Base-by-base conservation (phyloP, 1,140 invertebrate genomes). In the Micrasema minimum region DNA sequence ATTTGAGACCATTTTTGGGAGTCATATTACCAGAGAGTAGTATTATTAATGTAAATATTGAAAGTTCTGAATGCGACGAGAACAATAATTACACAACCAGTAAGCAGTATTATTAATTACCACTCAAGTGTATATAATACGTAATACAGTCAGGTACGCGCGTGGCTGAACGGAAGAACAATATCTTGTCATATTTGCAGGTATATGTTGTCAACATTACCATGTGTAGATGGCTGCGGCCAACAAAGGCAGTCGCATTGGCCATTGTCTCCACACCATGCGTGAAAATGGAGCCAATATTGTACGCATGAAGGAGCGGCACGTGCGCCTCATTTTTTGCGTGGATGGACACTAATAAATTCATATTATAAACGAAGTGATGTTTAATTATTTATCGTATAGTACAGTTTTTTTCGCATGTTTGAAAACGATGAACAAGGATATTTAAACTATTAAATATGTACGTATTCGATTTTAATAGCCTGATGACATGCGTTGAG, bases 151-250 rank as follows among this genome's bases (percentile, higher is more conserved):
- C 35, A 57, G 26, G 37, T 23, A 35, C n/a, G 53, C 53, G 53
- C 53, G 53, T 57, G 53, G 53, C 53, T n/a, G 16, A 57, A 57
- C 23, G 23, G 53, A 35, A 57, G 53, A 57, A 57, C 53, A 57
- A 38, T 55, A 35, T 35, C 23, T 35, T 35, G 53, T 57, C 53
- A 37, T 16, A 57, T 38, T 31, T 57, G 53, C 53, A 57, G n/a
- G 35, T 57, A 35, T 57, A 31, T 57, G 53, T 35, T 35, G n/a
- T 23, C 53, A 16, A 31, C 31, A 37, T 57, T 57, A 14, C 26
- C 50, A 51, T 57, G 53, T 35, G 37, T 7, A 57, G 12, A n/a
- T 9, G 26, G 37, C 37, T 57, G 53, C 53, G 53, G n/a, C 16
- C 11, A 51, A 11, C 18, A 51, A 51, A 20, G 20, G 48, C 48